phyloP scores from a whole-genome alignment of 2,888 invertebrate genomes.

The Unio delphinus region DNA sequence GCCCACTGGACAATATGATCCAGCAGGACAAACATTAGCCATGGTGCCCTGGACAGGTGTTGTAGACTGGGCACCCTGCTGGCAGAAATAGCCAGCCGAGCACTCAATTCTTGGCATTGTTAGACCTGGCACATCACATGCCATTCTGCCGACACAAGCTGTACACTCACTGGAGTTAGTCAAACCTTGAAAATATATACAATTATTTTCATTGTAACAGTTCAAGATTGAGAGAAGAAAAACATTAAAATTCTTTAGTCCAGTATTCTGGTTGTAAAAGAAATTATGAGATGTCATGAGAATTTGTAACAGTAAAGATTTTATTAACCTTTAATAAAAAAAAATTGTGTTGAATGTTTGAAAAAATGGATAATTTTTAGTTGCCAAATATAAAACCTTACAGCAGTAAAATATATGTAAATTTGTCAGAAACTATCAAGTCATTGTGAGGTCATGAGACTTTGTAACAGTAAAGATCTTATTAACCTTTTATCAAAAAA shows the following conservation, averaged over 20 bases:
- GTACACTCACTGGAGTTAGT: slow-evolving; percentile 55
- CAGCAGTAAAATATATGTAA: too few relatives aligned
- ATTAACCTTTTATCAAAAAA: too few relatives aligned
- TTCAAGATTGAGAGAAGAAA: not conserved
- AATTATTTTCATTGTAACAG: not conserved
- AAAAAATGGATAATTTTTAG: too few relatives aligned
- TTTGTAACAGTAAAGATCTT: too few relatives aligned
- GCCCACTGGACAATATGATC: slow-evolving; percentile 63
- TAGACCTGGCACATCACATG: slow-evolving; percentile 65
- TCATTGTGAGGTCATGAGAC: too few relatives aligned
- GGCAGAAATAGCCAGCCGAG: slow-evolving; percentile 65
- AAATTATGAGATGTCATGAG: too few relatives aligned
- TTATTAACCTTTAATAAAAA: too few relatives aligned
- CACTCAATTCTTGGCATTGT: slow-evolving; percentile 59
- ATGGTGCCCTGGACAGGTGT: slow-evolving; percentile 57
- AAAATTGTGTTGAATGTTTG: too few relatives aligned
- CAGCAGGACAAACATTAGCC: slow-evolving; percentile 65
- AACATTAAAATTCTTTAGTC: not conserved
- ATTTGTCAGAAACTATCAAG: too few relatives aligned
- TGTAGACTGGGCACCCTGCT: slow-evolving; percentile 54
- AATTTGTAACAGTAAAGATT: too few relatives aligned
- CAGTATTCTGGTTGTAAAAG: too few relatives aligned
- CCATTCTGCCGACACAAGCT: slow-evolving; percentile 65
- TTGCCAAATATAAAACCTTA: too few relatives aligned
- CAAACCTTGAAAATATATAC: slow-evolving; percentile 41